A percentile compares a stretch with the other conserved stretches of the same genome.
Evolutionary conservation across 2,113 vertebrate species (phyloP).

Genomic region (Actenoides lindsayi): DNA sequence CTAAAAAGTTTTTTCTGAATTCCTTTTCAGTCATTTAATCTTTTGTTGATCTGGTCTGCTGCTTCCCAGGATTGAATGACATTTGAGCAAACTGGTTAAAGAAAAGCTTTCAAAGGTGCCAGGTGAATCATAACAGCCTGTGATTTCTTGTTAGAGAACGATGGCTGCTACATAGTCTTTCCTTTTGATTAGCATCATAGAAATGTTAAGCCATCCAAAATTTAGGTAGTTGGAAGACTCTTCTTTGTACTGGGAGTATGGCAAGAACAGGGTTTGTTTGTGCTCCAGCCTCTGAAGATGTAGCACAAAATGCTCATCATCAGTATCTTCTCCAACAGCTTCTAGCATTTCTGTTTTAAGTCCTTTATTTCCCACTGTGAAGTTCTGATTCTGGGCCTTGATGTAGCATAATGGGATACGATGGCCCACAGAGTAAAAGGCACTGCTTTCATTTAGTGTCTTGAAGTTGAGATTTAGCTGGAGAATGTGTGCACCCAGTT

Average conservation of each 20-base stretch:
- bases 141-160: background rate
- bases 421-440: background rate
- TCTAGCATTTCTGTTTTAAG: background rate
- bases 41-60: background rate
- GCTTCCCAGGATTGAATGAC: background rate
- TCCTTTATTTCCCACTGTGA: background rate
- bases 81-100: background rate
- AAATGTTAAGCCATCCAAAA: background rate
- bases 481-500: background rate
- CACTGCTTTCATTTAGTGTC: background rate
- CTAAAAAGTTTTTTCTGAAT: background rate
- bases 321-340: background rate
- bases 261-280: background rate
- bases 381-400: background rate
- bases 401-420: background rate
- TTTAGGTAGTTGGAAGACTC: background rate
- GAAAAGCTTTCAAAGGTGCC: background rate
- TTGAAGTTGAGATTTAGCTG: background rate
- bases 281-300: background rate
- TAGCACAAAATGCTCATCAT: background rate
- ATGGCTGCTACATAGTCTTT: background rate
- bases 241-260: background rate
- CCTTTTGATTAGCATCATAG: conserved; percentile 16
- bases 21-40: background rate
- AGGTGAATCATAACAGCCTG: background rate